Evolutionary conservation across 1,140 invertebrate genomes (phyloP).

Genomic region (Riptortus pedestris): DNA sequence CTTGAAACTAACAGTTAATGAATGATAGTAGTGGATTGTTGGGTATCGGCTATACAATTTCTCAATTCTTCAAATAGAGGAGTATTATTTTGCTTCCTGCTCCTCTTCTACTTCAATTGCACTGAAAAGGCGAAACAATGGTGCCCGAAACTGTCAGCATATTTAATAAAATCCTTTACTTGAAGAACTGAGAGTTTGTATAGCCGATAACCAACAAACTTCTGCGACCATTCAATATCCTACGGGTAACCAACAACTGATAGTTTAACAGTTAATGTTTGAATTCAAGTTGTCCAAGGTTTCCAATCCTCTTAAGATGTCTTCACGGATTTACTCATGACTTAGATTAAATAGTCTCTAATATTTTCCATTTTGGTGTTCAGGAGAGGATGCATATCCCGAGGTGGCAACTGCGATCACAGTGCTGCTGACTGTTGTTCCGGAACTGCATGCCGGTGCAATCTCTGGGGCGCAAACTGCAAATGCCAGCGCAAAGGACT

Average conservation of each 20-base stretch:
- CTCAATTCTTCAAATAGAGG: background rate
- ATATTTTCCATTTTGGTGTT: slow-evolving; percentile 35
- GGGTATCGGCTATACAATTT: too few relatives aligned
- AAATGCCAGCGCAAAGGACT: slow-evolving; percentile 77
- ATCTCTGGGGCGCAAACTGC: slow-evolving; percentile 83
- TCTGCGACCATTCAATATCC: background rate
- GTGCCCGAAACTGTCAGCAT: background rate
- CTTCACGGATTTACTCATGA: background rate
- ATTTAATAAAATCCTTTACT: too few relatives aligned
- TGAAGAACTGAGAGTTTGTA: background rate
- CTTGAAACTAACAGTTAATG: too few relatives aligned
- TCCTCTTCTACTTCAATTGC: too few relatives aligned
- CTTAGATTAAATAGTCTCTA: background rate
- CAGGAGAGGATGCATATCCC: slow-evolving; percentile 69
- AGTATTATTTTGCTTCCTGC: too few relatives aligned
- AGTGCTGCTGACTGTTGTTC: slow-evolving; percentile 75
- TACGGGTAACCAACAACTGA: background rate
- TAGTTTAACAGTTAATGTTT: too few relatives aligned
- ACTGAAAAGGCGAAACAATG: background rate
- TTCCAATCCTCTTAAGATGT: background rate
- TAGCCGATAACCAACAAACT: background rate
- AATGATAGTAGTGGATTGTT: too few relatives aligned
- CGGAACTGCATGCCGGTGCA: slow-evolving; percentile 75
- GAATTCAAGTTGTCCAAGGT: too few relatives aligned
- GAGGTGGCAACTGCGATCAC: slow-evolving; percentile 72